Conservation (phyloP, 2,888 invertebrate species). For the Abrostola triplasia region DNA sequence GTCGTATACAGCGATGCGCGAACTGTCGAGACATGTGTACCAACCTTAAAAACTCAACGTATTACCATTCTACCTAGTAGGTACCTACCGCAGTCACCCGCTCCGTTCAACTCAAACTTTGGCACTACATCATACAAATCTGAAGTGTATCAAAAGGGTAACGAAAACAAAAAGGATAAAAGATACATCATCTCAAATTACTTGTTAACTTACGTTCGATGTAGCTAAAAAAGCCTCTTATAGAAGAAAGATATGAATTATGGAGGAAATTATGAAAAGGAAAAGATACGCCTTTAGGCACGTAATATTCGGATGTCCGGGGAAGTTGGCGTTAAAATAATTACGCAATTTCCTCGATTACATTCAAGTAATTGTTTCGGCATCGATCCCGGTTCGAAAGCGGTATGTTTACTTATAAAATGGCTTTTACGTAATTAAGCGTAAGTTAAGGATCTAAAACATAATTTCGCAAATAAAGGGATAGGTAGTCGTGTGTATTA, state of each 20-base stretch:
- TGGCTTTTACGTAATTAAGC: too few species aligned
- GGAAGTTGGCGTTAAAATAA: slow-evolving; percentile 27
- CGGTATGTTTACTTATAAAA: not conserved
- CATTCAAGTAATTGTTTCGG: slow-evolving; percentile 46
- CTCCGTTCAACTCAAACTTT: slow-evolving; percentile 15
- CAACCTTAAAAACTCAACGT: slow-evolving; percentile 16
- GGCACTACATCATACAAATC: slow-evolving; percentile 10
- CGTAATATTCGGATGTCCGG: slow-evolving; percentile 35
- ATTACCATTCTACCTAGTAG: slow-evolving; percentile 20
- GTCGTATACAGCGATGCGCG: slow-evolving; percentile 7
- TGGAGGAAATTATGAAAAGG: slow-evolving; percentile 44
- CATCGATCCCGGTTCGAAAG: slow-evolving; percentile 8
- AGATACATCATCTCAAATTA: slow-evolving; percentile 25
- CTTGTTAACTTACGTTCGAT: slow-evolving; percentile 33
- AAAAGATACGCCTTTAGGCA: slow-evolving; percentile 27
- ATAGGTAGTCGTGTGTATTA: too few species aligned
- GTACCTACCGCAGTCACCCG: not conserved
- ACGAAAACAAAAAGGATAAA: slow-evolving; percentile 23
- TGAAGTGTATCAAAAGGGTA: slow-evolving; percentile 16
- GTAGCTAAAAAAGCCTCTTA: slow-evolving; percentile 28
- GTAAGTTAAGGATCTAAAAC: too few species aligned
- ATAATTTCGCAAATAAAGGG: too few species aligned
- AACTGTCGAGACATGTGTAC: slow-evolving; percentile 27
- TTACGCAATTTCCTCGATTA: slow-evolving; percentile 42
- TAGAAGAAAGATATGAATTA: slow-evolving; percentile 48